These are phyloP conservation scores for Lepas anatifera DNA, from an alignment of 2,888 invertebrate genomes.

Conservation along the genomic window DNA sequence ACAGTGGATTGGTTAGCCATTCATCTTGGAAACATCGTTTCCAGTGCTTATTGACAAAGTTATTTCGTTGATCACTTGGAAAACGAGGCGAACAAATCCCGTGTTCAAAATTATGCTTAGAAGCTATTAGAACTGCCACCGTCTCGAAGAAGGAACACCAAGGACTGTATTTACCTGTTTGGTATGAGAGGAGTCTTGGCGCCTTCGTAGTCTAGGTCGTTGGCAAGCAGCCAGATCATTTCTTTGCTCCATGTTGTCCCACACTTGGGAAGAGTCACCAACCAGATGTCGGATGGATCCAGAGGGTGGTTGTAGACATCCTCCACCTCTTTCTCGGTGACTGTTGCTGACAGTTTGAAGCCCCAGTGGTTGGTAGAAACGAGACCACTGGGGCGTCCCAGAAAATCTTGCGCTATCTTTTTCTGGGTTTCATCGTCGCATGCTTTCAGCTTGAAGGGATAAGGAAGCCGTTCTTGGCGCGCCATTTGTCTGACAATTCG, in stretches of 20 bases:
- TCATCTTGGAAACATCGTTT: too few relatives aligned
- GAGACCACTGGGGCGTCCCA: constrained; percentile 10
- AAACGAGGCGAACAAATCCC: too few relatives aligned
- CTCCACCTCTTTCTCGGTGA: constrained; percentile 15
- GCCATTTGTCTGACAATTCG: too few relatives aligned
- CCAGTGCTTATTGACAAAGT: too few relatives aligned
- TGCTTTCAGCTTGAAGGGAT: neutral
- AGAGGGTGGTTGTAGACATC: constrained; percentile 21
- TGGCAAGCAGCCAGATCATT: constrained; percentile 55
- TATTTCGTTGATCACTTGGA: too few relatives aligned
- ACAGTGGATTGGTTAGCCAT: too few relatives aligned
- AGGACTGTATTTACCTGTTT: neutral
- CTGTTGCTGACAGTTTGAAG: constrained; percentile 14
- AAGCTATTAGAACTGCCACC: too few relatives aligned
- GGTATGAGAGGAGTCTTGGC: constrained; percentile 41
- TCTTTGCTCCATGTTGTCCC: constrained; percentile 69
- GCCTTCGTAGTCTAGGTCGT: constrained; percentile 46
- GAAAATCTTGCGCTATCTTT: constrained; percentile 15
- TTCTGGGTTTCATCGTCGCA: constrained; percentile 12
- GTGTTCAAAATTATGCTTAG: too few relatives aligned
- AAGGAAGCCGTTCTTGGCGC: neutral
- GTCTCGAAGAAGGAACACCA: too few relatives aligned
- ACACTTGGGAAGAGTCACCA: constrained; percentile 19
- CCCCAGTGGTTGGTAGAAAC: constrained; percentile 14
- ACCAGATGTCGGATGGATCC: constrained; percentile 19